Conservation (phyloP, 92 coral and sea anemone genomes). For the Epizoanthus fatuus region DNA sequence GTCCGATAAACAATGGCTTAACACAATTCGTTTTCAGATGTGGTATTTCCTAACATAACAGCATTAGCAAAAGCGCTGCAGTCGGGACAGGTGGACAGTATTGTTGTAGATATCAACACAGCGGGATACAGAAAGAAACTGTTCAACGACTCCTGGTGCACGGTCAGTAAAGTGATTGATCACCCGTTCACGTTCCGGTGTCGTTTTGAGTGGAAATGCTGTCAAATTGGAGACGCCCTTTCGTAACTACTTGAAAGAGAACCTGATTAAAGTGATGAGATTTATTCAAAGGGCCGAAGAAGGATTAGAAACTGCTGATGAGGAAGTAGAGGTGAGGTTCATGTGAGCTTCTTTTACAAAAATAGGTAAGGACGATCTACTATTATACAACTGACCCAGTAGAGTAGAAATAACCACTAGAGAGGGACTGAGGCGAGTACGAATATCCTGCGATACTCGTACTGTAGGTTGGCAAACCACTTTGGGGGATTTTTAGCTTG, state of each 20-base stretch:
- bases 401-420: too few species aligned
- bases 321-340: too few species aligned
- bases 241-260: neutral
- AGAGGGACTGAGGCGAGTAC: too few species aligned
- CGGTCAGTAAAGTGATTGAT: neutral
- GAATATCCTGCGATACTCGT: too few species aligned
- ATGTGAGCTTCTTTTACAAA: too few species aligned
- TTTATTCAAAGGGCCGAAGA: neutral
- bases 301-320: too few species aligned
- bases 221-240: neutral
- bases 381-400: too few species aligned
- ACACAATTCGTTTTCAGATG: neutral
- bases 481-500: too few species aligned
- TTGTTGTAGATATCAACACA: neutral
- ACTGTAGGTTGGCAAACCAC: too few species aligned
- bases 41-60: neutral
- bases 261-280: neutral
- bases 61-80: neutral
- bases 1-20: too few species aligned
- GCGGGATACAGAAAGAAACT: neutral
- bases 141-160: neutral
- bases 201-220: neutral
- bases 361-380: too few species aligned
- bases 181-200: neutral
- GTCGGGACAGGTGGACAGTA: conserved; percentile 1